Percentiles rank a stretch among this genome's conserved stretches.
phyloP scores from a whole-genome alignment of 92 coral and sea anemone species.

The Galaxea fascicularis region DNA sequence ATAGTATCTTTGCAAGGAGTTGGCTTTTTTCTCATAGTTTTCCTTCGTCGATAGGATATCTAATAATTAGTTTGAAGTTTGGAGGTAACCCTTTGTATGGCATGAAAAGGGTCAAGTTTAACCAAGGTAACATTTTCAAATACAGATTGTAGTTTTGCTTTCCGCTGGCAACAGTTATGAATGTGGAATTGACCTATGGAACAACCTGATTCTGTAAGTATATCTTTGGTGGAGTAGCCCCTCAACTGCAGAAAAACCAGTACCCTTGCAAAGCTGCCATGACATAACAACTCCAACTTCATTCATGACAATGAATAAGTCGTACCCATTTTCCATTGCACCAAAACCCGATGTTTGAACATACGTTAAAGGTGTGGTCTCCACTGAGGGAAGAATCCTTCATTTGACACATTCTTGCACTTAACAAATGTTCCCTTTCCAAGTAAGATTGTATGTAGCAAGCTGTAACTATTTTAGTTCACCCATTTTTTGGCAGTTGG shows the following conservation, averaged over 20 bases:
- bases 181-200: constrained; percentile 48
- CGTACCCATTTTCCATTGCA: constrained; percentile 60
- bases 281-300: constrained; percentile 53
- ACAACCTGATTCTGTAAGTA: constrained; percentile 45
- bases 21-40: constrained; percentile 42
- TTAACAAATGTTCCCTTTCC: constrained; percentile 50
- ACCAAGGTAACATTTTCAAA: constrained; percentile 44
- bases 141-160: constrained; percentile 34
- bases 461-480: constrained; percentile 33
- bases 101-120: constrained; percentile 67
- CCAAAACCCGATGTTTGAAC: constrained; percentile 66
- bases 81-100: constrained; percentile 45
- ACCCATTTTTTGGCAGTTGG: no score
- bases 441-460: constrained; percentile 55
- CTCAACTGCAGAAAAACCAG: constrained; percentile 39
- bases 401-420: constrained; percentile 50
- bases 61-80: constrained; percentile 30
- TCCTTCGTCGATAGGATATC: constrained; percentile 57
- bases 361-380: constrained; percentile 65
- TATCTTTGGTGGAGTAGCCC: constrained; percentile 46
- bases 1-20: constrained; percentile 52
- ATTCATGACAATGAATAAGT: constrained; percentile 63
- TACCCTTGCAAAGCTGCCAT: constrained; percentile 64
- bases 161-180: constrained; percentile 59
- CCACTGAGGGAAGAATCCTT: constrained; percentile 55